Conservation (phyloP, 2,797 vertebrate species). For the Acanthornis magna region DNA sequence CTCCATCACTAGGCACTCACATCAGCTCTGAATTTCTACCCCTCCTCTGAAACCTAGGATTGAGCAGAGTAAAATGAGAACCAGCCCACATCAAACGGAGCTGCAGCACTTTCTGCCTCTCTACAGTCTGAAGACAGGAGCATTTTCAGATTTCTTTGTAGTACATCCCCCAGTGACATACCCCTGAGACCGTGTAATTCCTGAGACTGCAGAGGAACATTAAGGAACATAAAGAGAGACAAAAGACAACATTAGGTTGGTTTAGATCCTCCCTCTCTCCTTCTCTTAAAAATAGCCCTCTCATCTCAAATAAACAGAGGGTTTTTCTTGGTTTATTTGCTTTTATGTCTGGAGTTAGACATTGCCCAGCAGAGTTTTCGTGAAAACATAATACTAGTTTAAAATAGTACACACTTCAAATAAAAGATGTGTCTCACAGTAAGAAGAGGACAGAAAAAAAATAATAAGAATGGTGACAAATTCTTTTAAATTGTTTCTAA, state of each 20-base stretch:
- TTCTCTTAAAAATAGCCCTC: background rate
- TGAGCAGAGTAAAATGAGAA: background rate
- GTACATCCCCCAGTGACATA: background rate
- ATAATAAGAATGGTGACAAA: background rate
- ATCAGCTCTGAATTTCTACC: background rate
- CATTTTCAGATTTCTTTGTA: background rate
- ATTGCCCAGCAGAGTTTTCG: background rate
- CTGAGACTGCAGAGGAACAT: background rate
- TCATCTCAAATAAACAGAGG: conserved; percentile 6
- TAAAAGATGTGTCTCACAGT: background rate
- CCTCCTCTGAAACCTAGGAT: background rate
- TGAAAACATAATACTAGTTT: background rate
- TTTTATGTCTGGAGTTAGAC: conserved; percentile 8
- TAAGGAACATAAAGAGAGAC: background rate
- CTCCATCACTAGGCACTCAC: background rate
- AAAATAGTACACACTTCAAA: conserved; percentile 25
- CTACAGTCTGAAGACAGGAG: background rate
- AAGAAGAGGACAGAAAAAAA: background rate
- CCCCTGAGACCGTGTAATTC: background rate
- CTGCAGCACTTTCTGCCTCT: background rate
- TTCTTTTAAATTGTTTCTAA: background rate
- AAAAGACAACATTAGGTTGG: background rate
- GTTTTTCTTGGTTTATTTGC: conserved; percentile 19
- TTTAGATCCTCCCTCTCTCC: background rate
- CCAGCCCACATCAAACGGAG: background rate